A percentile compares a stretch with the other conserved stretches of the same genome.
Conservation (phyloP, 2,888 invertebrate genomes). For the Spodoptera picta region DNA sequence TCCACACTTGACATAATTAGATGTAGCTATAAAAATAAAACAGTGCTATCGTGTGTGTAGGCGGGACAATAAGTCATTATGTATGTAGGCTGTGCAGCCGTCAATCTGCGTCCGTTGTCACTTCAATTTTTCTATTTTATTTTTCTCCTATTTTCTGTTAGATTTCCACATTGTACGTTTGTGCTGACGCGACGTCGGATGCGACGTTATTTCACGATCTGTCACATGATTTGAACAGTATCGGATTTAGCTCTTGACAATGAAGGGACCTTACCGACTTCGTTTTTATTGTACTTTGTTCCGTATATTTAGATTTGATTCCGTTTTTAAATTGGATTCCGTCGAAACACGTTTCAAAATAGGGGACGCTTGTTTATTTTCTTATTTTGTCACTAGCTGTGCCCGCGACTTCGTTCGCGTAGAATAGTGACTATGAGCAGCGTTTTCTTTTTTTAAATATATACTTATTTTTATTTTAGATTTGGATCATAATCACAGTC, state of each 20-base stretch:
- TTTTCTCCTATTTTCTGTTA: conserved; percentile 59
- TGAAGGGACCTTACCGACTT: conserved; percentile 50
- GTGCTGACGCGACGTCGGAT: conserved; percentile 59
- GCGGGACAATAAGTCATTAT: conserved; percentile 68
- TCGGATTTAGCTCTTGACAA: conserved; percentile 73
- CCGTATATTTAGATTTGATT: conserved; percentile 44
- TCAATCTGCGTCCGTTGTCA: conserved; percentile 59
- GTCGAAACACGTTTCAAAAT: conserved; percentile 30
- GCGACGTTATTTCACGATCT: conserved; percentile 75
- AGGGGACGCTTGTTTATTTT: conserved; percentile 9
- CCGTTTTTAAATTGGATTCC: conserved; percentile 38
- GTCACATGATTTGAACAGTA: conserved; percentile 80
- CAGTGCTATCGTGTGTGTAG: conserved; percentile 49
- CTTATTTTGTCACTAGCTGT: conserved; percentile 5
- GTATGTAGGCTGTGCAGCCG: conserved; percentile 60
- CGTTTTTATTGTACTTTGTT: conserved; percentile 47
- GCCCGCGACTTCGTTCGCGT: too few relatives aligned
- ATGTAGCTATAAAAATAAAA: conserved; percentile 47
- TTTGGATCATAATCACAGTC: too few relatives aligned
- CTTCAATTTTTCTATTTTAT: conserved; percentile 55
- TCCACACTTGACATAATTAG: conserved; percentile 35
- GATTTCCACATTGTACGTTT: conserved; percentile 55
- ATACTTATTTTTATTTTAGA: too few relatives aligned
- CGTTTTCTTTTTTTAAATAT: too few relatives aligned
- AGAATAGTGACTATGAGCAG: too few relatives aligned